Evolutionary conservation across 2,797 vertebrate genomes (phyloP).

Genomic region (Novumbra hubbsi): DNA sequence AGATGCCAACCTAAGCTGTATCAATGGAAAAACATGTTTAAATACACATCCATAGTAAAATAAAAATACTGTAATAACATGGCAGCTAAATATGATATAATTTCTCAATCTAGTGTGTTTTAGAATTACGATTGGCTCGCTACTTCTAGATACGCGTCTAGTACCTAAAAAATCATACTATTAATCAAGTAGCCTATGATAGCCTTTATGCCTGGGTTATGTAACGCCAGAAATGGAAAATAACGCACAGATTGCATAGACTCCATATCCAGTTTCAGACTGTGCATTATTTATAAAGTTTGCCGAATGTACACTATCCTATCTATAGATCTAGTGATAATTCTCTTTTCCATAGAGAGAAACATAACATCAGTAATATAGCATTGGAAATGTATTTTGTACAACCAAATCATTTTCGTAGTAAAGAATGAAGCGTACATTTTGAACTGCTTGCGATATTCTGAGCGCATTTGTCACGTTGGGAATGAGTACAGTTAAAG

Average conservation of each 20-base stretch:
- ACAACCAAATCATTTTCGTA: not conserved
- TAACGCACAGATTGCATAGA: constrained; percentile 41
- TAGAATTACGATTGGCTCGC: not conserved
- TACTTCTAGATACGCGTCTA: not conserved
- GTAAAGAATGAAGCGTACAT: not conserved
- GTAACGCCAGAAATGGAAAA: constrained; percentile 36
- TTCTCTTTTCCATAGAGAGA: constrained; percentile 16
- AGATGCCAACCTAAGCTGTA: not conserved
- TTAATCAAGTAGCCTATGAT: too few species aligned
- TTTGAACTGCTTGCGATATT: not conserved
- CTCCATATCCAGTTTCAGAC: constrained; percentile 51
- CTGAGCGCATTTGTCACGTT: not conserved
- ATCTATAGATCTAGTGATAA: constrained; percentile 48
- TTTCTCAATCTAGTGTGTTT: not conserved
- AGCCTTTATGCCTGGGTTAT: constrained; percentile 25
- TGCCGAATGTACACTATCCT: constrained; percentile 56
- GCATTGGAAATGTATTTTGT: too few species aligned
- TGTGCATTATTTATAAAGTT: constrained; percentile 82
- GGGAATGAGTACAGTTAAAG: not conserved
- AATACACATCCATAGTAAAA: not conserved
- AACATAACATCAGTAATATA: not conserved
- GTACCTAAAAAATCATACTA: too few species aligned
- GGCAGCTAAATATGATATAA: not conserved
- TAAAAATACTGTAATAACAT: not conserved
- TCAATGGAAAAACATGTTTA: not conserved